These are phyloP conservation scores for Rhimphoctona megacephalus DNA, from an alignment of 2,888 invertebrate species.

Conservation along the genomic window DNA sequence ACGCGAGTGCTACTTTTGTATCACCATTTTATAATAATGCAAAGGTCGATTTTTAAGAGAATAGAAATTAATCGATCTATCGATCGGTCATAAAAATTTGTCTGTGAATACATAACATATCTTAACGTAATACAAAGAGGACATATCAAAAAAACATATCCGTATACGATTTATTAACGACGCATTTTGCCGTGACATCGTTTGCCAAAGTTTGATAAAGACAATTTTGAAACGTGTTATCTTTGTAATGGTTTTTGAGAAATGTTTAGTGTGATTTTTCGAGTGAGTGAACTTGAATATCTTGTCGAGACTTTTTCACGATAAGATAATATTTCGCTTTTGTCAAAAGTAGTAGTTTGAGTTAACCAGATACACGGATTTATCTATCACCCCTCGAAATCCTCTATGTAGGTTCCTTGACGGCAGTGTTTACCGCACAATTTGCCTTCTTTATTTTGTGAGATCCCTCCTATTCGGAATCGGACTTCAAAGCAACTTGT, in stretches of 20 bases:
- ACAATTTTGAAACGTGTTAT: background rate
- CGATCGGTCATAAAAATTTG: conserved; percentile 7
- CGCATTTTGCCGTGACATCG: background rate
- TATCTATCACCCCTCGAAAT: background rate
- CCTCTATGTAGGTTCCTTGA: background rate
- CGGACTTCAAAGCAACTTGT: conserved; percentile 3
- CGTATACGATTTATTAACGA: conserved; percentile 20
- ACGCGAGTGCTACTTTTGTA: background rate
- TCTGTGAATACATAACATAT: conserved; percentile 48
- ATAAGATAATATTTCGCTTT: background rate
- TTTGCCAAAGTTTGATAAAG: background rate
- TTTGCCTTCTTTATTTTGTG: background rate
- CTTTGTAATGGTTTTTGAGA: background rate
- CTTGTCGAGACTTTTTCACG: background rate
- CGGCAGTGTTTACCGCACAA: conserved; percentile 11
- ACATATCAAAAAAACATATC: background rate
- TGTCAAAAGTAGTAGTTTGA: background rate
- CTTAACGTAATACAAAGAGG: conserved; percentile 27
- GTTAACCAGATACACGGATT: conserved; percentile 12
- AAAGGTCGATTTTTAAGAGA: background rate
- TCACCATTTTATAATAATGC: background rate
- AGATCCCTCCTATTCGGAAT: background rate
- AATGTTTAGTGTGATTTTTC: background rate
- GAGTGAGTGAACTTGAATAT: background rate
- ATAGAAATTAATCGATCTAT: background rate